phyloP scores from a whole-genome alignment of 30 jellyfish, hydroid and myxozoan species.

The Aurelia sp. region DNA sequence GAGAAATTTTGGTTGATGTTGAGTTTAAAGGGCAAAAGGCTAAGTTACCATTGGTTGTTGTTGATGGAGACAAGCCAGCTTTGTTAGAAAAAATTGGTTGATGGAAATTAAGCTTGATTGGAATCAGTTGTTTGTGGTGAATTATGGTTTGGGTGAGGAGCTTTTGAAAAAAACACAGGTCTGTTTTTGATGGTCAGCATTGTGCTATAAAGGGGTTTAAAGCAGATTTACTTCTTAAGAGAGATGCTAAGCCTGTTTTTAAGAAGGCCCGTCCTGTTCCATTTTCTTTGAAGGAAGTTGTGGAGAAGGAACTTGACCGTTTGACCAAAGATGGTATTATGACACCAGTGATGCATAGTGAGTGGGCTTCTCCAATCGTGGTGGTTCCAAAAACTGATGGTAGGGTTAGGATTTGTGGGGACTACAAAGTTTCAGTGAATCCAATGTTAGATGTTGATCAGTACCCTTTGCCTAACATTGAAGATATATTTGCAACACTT shows the following conservation, averaged over 20 bases:
- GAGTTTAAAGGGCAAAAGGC: slow-evolving; percentile 33
- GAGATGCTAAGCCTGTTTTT: slow-evolving; percentile 48
- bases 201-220: neutral
- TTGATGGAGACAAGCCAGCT: slow-evolving; percentile 48
- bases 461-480: too few species aligned
- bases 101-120: slow-evolving; percentile 31
- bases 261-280: slow-evolving; percentile 62
- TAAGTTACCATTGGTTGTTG: slow-evolving; percentile 58
- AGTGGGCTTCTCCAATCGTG: slow-evolving; percentile 63
- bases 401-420: slow-evolving; percentile 44
- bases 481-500: too few species aligned
- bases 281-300: neutral
- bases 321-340: slow-evolving; percentile 32
- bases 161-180: slow-evolving; percentile 4
- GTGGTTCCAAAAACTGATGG: slow-evolving; percentile 1
- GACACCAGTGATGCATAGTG: slow-evolving; percentile 40
- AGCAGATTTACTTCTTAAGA: slow-evolving; percentile 17
- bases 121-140: slow-evolving; percentile 51
- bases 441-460: slow-evolving; percentile 49
- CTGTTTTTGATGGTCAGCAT: slow-evolving; percentile 1
- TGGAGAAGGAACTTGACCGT: slow-evolving; percentile 37
- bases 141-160: slow-evolving; percentile 22
- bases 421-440: slow-evolving; percentile 52
- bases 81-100: slow-evolving; percentile 30
- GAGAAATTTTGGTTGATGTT: slow-evolving; percentile 48